Evolutionary conservation across 1,140 invertebrate genomes (phyloP), one percentile per base, ranked within the genome.

Genomic region (Drosophila hydei): DNA sequence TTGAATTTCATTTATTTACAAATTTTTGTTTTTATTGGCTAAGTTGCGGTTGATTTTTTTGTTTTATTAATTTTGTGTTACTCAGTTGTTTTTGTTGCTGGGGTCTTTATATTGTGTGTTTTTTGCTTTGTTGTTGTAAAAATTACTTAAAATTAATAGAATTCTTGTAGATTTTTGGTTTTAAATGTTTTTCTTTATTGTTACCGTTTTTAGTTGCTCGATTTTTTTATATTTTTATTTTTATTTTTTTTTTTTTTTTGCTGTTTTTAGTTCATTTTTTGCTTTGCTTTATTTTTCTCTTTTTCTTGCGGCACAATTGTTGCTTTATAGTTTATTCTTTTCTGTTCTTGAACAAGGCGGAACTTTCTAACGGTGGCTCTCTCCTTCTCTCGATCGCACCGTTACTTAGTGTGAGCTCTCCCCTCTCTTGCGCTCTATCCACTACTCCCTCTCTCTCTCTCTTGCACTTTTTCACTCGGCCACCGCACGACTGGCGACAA

Each of bases 141-240:
- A 79, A 71, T 90, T 74, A 77, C 87, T 87, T 90, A 87, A 77
- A 69, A 87, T 60, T 81, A 88, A 87, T 87, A 87, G 81, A 87
- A 88, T 87, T 87, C 77, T 87, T 88, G 81, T 87, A 87, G 83
- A 87, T 87, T 90, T 90, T 85, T 83, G 89, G 78, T 90, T 77
- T 83, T 88, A 83, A 85, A 87, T 87, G 83, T 87, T 88, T 88
- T 83, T 68, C 64, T 87, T 87, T 81, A 78, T 80, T 87, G 81
- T 87, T 87, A 81, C 71, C 83, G 83, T 87, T 87, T 72, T 60
- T 71, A 71, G 67, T 75, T 72, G 50, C 69, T 72, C 50, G 72
- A 72, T 80, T 78, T 84, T 69, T 64, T n/a, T n/a, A n/a, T n/a
- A n/a, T n/a, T n/a, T 68, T 50, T 81, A 54, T 74, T 80, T 85